Conservation (phyloP, 2,113 vertebrate genomes). For the Albula glossodonta region DNA sequence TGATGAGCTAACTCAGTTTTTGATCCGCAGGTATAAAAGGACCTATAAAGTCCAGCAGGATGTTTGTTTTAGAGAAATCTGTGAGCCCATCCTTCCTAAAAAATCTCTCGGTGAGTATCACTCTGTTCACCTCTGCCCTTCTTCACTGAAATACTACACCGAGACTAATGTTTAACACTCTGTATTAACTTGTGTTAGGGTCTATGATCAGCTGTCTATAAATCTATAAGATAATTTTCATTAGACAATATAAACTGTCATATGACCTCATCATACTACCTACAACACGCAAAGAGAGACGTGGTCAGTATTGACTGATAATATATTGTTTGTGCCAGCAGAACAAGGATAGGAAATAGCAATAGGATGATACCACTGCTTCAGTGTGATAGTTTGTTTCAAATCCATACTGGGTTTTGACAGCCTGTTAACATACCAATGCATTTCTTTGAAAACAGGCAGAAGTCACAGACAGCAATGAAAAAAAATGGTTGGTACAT, state of each 20-base stretch:
- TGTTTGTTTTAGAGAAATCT: conserved; percentile 76
- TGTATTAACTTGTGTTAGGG: neutral
- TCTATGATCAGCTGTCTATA: too few species aligned
- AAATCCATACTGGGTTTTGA: neutral
- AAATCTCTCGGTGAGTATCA: conserved; percentile 71
- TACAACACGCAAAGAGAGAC: too few species aligned
- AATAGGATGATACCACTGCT: neutral
- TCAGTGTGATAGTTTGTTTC: neutral
- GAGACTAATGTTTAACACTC: neutral
- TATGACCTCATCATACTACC: too few species aligned
- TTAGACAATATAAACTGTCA: too few species aligned
- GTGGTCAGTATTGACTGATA: neutral
- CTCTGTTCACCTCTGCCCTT: neutral
- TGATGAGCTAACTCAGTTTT: neutral
- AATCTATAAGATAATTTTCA: too few species aligned
- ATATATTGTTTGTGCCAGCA: neutral
- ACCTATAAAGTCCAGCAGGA: conserved; percentile 74
- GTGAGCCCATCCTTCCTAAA: conserved; percentile 49
- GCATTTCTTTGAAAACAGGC: conserved; percentile 52
- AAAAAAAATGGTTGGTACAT: conserved; percentile 49
- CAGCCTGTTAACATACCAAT: conserved; percentile 6
- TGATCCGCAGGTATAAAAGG: conserved; percentile 65
- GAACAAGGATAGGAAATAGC: neutral
- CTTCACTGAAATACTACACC: neutral
- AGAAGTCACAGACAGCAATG: conserved; percentile 67